Percentiles rank a stretch among this genome's conserved stretches.
phyloP scores from a whole-genome alignment of 2,113 vertebrate genomes.

The Heliornis fulica region DNA sequence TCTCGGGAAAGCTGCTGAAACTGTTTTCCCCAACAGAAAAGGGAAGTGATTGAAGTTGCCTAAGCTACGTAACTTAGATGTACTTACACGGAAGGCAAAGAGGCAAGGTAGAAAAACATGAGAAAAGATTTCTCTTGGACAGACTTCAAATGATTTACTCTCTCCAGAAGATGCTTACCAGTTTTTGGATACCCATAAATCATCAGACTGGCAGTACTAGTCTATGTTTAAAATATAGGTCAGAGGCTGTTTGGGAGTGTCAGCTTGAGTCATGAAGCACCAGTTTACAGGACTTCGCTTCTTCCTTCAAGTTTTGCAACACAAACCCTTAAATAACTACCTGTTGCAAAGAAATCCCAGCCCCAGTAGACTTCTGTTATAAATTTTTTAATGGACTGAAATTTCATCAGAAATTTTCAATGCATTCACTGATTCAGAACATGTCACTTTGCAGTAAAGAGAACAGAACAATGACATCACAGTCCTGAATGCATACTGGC shows the following conservation, averaged over 20 bases:
- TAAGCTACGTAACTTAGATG: not conserved
- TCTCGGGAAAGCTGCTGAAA: not conserved
- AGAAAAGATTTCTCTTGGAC: not conserved
- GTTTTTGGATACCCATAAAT: conserved; percentile 48
- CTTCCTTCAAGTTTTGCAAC: not conserved
- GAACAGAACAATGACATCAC: not conserved
- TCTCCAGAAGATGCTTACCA: conserved; percentile 11
- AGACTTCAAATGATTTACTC: not conserved
- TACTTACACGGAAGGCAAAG: not conserved
- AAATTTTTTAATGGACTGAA: not conserved
- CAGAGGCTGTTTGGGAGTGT: conserved; percentile 49
- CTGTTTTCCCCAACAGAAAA: not conserved
- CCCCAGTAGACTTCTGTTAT: not conserved
- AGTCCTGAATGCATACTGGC: not conserved
- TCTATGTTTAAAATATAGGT: conserved; percentile 48
- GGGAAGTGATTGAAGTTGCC: not conserved
- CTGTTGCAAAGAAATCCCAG: not conserved
- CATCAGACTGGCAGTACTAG: conserved; percentile 59
- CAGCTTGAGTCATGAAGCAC: conserved; percentile 31
- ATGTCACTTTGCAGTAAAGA: not conserved
- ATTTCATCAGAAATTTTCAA: not conserved
- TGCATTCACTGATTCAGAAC: not conserved
- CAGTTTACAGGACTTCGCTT: not conserved
- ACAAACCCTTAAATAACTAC: not conserved
- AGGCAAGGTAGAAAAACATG: not conserved